Base-by-base conservation (phyloP, 2,113 vertebrate species). In the Athene cunicularia region DNA sequence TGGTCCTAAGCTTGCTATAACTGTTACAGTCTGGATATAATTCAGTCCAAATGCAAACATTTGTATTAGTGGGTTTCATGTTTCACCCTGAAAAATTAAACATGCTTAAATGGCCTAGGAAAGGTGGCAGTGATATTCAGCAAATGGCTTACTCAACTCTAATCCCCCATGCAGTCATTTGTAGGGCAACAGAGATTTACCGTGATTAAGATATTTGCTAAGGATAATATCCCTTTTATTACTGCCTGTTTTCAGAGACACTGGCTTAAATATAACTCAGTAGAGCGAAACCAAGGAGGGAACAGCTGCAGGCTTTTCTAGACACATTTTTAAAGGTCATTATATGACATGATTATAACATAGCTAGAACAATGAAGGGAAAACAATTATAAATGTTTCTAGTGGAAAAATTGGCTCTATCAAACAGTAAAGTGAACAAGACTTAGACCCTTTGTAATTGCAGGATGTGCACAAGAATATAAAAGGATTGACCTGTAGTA, bases 71-170 rank as follows among this genome's bases (percentile, higher is more conserved):
- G 74, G 84, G 96, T 97, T 95, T 97, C 96, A 91, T 56, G 84
- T 97, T 97, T 97, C 97, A 96, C 91, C 84, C 93, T 94, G 94
- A 96, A 96, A 97, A 97, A 97, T 95, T 97, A 97, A 97, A 97
- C 95, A 95, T 12, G 55, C 84, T 74, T 97, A 97, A 96, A 95
- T 96, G 95, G 94, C 90, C 93, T 47, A 59, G 6, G 84, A 97
- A 97, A 97, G 94, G 97, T 97, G 97, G 94, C 93, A 88, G 95
- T 97, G 96, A 97, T 95, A 97, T 96, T 96, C 96, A 95, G 95
- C 96, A 97, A 97, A 96, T 97, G 97, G 95, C 94, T 97, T 95
- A 59, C 91, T 96, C 91, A 66, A 32, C 77, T 91, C 66, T 96
- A 97, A 97, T 97, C 95, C 97, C 77, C 86, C 30, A 9, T 80